These are phyloP conservation scores for Malurus cyaneus DNA, from an alignment of 2,113 vertebrate species.

Conservation along the genomic window DNA sequence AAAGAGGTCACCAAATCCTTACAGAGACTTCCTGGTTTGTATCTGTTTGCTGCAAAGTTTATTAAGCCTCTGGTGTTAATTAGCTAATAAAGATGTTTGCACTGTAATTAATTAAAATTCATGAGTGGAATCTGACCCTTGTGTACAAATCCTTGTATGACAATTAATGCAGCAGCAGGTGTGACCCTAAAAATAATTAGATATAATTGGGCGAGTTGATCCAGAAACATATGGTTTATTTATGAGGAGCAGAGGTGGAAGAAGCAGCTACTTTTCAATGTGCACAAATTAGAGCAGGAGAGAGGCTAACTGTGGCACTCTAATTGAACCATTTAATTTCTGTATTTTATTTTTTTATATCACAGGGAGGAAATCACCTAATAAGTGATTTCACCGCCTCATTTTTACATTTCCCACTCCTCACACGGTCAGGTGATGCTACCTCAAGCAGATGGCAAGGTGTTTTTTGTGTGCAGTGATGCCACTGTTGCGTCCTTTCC, in stretches of 20 bases:
- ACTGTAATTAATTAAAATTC: conserved; percentile 13
- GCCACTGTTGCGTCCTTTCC: neutral
- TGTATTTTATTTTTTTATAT: neutral
- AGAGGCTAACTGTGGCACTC: neutral
- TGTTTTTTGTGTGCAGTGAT: fast-evolving
- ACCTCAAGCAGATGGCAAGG: neutral
- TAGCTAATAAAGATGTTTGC: neutral
- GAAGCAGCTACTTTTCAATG: neutral
- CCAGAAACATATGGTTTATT: conserved; percentile 63
- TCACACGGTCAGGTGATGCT: neutral
- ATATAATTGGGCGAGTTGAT: conserved; percentile 62
- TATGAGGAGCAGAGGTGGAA: neutral
- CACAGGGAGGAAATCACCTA: neutral
- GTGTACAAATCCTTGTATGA: conserved; percentile 20
- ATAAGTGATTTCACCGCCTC: neutral
- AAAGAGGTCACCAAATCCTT: neutral
- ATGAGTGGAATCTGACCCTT: conserved; percentile 1
- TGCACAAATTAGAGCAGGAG: neutral
- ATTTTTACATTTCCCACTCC: neutral
- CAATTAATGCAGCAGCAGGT: conserved; percentile 54
- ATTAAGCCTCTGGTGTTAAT: neutral
- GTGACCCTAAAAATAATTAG: conserved; percentile 63
- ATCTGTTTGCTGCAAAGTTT: conserved; percentile 30
- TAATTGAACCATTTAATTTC: neutral
- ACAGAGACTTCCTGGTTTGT: neutral